Evolutionary conservation across 2,888 invertebrate species (phyloP), one percentile per base, ranked within the genome.

Genomic region (Helicoverpa assulta): DNA sequence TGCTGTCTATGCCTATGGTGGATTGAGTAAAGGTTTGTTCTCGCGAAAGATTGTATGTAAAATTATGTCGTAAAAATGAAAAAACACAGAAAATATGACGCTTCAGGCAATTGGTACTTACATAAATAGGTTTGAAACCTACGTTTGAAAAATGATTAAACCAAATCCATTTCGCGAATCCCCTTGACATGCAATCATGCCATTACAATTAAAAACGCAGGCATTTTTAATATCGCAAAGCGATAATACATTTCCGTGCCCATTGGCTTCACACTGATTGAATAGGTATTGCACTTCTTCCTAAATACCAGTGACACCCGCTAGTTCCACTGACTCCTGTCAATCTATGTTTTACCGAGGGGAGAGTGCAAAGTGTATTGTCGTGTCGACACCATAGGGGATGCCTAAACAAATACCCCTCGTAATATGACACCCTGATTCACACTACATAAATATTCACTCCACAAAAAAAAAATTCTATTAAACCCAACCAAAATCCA

Each of bases 341-440:
- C 89, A 88, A 85, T 89, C 88, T 80, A 73, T 67, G 79, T 76
- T 74, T 72, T 59, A 63, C 37, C 47, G 72, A 79, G 85, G 88
- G 89, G 87, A 81, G 80, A 70, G 75, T 69, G 77, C 76, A 86
- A 88, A 92, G 91, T 92, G 92, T 92, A 85, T 84, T 89, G 85
- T 86, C 89, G 86, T 92, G 92, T 92, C 81, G 88, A 76, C 85
- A 88, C 86, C 74, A 59, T 75, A 55, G 84, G 84, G 82, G 76
- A 67, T 59, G 64, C 67, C 75, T 74, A 81, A 74, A 73, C 81
- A 80, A 83, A 83, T 75, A 72, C 76, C 80, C 82, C 70, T 14
- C 55, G 80, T 80, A 80, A 83, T 58, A 68, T 61, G 76, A 83
- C 69, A 80, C 83, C 68, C 43, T 72, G 80, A 78, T 71, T 69